Conservation (phyloP, 2,113 vertebrate genomes). For the Callocephalon fimbriatum region DNA sequence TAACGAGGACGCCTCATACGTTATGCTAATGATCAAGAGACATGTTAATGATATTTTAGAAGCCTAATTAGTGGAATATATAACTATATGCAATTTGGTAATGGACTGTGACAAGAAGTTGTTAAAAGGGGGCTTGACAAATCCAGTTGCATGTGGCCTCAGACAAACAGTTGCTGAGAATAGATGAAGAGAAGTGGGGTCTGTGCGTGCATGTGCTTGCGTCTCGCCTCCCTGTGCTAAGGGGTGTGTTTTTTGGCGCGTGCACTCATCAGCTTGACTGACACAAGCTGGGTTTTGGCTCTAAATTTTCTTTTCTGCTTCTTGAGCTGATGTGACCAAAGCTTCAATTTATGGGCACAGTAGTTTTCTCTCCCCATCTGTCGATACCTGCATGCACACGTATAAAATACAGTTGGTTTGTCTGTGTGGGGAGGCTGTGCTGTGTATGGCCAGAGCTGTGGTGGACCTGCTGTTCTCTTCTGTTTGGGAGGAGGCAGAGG, state of each 20-base stretch:
- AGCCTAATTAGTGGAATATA: constrained; percentile 99
- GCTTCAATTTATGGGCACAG: constrained; percentile 37
- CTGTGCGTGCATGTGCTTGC: neutral
- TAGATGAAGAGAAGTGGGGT: constrained; percentile 54
- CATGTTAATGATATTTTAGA: constrained; percentile 99
- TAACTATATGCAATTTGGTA: constrained; percentile 96
- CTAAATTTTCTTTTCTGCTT: constrained; percentile 52
- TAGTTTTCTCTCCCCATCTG: constrained; percentile 57
- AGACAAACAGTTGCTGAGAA: constrained; percentile 77
- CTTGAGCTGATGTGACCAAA: constrained; percentile 53
- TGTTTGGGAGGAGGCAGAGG: neutral
- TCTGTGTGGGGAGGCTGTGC: accelerated
- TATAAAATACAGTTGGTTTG: neutral
- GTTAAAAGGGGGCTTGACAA: constrained; percentile 86
- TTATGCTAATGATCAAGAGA: constrained; percentile 99
- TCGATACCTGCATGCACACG: neutral
- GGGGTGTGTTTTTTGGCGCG: constrained; percentile 35
- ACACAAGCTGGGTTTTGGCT: constrained; percentile 56
- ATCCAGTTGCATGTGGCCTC: constrained; percentile 81
- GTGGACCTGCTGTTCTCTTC: neutral
- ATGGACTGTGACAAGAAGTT: constrained; percentile 95
- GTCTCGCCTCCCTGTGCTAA: neutral
- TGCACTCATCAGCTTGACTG: constrained; percentile 18
- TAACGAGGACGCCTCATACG: constrained; percentile 94
- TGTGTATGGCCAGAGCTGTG: neutral